Percentiles rank a stretch among this genome's conserved stretches.
These are phyloP conservation scores for Anableps anableps DNA, from an alignment of 2,797 vertebrate species.

Conservation along the genomic window DNA sequence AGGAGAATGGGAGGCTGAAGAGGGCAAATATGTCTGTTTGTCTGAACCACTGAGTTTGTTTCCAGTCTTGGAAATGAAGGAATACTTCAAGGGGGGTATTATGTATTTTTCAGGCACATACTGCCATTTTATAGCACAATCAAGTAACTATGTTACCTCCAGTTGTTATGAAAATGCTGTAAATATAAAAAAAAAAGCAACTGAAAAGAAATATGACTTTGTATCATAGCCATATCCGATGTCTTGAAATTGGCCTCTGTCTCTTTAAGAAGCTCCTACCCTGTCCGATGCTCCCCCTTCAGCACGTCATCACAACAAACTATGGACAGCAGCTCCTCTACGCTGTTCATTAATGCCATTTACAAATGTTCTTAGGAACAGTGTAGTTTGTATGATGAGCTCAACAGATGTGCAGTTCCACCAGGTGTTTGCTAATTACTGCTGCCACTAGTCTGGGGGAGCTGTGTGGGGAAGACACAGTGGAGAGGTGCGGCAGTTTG, in stretches of 20 bases:
- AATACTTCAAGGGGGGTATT: conserved; percentile 1
- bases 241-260: neutral
- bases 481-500: too few relatives aligned
- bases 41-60: conserved; percentile 29
- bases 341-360: too few relatives aligned
- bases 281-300: neutral
- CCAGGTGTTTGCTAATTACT: too few relatives aligned
- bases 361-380: too few relatives aligned
- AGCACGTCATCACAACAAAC: too few relatives aligned
- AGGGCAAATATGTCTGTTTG: conserved; percentile 51
- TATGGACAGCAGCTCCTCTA: too few relatives aligned
- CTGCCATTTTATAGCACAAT: neutral
- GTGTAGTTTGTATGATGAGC: too few relatives aligned
- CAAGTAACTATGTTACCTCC: neutral
- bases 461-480: too few relatives aligned
- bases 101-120: neutral
- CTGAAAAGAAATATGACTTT: neutral
- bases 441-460: too few relatives aligned
- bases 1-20: conserved; percentile 53
- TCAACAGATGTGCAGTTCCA: too few relatives aligned
- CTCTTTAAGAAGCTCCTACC: neutral
- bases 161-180: neutral
- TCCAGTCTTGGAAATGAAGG: conserved; percentile 41
- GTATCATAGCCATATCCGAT: neutral
- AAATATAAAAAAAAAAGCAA: neutral